These are phyloP conservation scores for Polydesmus complanatus DNA, from an alignment of 2,888 invertebrate species.

Conservation along the genomic window DNA sequence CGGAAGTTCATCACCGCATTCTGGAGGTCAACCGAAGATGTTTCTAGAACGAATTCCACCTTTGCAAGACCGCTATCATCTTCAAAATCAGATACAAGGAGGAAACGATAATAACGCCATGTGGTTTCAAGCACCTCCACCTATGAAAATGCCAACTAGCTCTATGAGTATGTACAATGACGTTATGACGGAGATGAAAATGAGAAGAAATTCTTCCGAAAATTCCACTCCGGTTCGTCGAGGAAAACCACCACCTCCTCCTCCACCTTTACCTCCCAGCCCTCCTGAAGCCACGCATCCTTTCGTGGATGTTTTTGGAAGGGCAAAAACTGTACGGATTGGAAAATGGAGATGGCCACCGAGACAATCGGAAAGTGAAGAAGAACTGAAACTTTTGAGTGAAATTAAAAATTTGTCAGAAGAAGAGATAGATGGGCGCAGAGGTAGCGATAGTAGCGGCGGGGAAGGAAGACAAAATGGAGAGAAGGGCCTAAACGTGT, in stretches of 20 bases:
- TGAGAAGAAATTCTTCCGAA: conserved; percentile 18
- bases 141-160: conserved; percentile 5
- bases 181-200: conserved; percentile 36
- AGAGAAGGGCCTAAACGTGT: conserved; percentile 15
- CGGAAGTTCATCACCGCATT: conserved; percentile 9
- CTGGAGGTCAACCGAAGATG: not conserved
- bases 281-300: conserved; percentile 72
- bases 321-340: conserved; percentile 86
- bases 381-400: no score
- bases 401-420: conserved; percentile 35
- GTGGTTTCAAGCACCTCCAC: conserved; percentile 9
- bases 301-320: conserved; percentile 76
- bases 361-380: conserved; percentile 49
- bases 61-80: not conserved
- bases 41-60: conserved; percentile 9
- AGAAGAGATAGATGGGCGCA: conserved; percentile 62
- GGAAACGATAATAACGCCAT: not conserved
- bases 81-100: not conserved
- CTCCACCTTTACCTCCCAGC: conserved; percentile 75
- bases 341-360: conserved; percentile 95
- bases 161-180: conserved; percentile 38
- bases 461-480: conserved; percentile 1
- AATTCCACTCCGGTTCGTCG: conserved; percentile 15
- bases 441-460: conserved; percentile 43
- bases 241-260: conserved; percentile 25